Conservation (phyloP, 1,140 invertebrate genomes). For the Antheraea pernyi region DNA sequence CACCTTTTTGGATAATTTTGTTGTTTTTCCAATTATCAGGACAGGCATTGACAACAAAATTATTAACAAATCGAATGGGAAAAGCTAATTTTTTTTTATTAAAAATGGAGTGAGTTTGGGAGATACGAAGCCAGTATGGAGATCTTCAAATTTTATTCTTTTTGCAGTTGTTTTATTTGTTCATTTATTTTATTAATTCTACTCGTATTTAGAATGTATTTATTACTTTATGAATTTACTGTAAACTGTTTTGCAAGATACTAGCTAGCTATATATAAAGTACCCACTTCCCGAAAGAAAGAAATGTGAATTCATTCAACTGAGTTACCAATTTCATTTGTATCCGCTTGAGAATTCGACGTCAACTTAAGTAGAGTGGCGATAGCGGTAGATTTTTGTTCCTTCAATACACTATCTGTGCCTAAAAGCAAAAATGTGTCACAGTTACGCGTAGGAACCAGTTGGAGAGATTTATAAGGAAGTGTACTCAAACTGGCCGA, state of each 20-base stretch:
- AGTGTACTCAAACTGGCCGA: conserved; percentile 29
- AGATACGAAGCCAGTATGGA: too few species aligned
- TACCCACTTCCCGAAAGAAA: background rate
- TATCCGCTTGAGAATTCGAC: conserved; percentile 1
- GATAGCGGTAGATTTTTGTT: conserved; percentile 42
- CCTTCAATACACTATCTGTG: conserved; percentile 39
- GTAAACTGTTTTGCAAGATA: background rate
- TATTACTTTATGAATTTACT: background rate
- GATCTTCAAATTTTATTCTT: too few species aligned
- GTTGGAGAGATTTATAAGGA: conserved; percentile 37
- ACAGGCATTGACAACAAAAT: too few species aligned
- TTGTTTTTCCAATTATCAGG: too few species aligned
- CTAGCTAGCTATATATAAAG: background rate
- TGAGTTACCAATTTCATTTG: background rate
- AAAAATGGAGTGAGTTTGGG: too few species aligned
- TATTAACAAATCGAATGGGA: too few species aligned
- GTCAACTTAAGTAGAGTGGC: conserved; percentile 13
- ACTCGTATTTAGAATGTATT: too few species aligned
- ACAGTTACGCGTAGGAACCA: conserved; percentile 35
- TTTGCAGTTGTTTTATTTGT: too few species aligned
- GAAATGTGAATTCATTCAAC: background rate
- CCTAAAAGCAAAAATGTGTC: conserved; percentile 57
- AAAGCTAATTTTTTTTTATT: too few species aligned
- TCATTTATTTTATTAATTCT: too few species aligned
- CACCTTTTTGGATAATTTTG: too few species aligned